phyloP scores from a whole-genome alignment of 2,113 vertebrate species.

The Melanerpes formicivorus region DNA sequence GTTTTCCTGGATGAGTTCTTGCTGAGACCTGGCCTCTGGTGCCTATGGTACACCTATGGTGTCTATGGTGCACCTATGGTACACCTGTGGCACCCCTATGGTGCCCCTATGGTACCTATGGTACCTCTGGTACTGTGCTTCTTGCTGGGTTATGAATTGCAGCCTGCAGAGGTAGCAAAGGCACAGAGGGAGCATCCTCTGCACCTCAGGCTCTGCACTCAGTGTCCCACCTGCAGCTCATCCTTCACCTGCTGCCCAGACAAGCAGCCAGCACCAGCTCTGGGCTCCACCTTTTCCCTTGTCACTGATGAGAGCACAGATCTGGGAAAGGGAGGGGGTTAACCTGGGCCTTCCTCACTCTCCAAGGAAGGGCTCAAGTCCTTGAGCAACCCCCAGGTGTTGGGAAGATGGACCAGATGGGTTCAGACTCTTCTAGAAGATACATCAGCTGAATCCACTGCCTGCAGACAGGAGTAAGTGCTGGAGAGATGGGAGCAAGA shows the following conservation, averaged over 20 bases:
- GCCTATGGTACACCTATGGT: too few relatives aligned
- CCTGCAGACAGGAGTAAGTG: too few relatives aligned
- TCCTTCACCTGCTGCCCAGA: neutral
- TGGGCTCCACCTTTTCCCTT: neutral
- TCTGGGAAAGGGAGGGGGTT: neutral
- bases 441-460: neutral
- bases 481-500: too few relatives aligned
- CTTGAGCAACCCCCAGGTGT: neutral
- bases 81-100: too few relatives aligned
- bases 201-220: neutral
- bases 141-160: neutral
- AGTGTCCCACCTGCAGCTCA: accelerated
- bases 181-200: neutral
- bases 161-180: neutral
- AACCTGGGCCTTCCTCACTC: neutral
- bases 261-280: neutral
- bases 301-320: neutral
- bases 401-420: neutral
- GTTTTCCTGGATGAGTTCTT: neutral
- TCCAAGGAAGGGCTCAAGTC: neutral
- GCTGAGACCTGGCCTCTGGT: neutral
- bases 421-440: neutral
- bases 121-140: neutral
- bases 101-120: too few relatives aligned
- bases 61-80: too few relatives aligned